phyloP scores from a whole-genome alignment of 2,888 invertebrate genomes.

The Strigamia maritima region DNA sequence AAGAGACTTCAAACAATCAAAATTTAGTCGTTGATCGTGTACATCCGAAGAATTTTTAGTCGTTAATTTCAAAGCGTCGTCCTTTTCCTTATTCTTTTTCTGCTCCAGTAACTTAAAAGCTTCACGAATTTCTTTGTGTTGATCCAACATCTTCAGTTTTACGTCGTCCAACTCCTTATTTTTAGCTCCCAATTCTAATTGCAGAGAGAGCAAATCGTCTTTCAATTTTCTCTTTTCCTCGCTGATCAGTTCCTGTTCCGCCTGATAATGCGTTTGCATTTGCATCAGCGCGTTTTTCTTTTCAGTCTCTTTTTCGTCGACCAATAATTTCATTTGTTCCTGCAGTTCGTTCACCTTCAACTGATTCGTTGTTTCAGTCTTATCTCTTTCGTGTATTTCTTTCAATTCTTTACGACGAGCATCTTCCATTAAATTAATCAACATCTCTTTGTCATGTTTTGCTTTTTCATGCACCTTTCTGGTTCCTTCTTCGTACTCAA shows the following conservation, averaged over 20 bases:
- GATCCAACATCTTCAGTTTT: neutral
- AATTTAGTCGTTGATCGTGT: neutral
- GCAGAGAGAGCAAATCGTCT: neutral
- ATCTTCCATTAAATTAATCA: conserved; percentile 27
- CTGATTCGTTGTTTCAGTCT: neutral
- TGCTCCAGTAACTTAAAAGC: conserved; percentile 8
- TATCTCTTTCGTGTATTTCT: neutral
- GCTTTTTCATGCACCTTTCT: neutral
- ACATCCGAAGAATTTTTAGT: neutral
- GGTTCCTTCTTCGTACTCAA: neutral
- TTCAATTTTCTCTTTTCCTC: neutral
- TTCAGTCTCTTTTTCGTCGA: neutral
- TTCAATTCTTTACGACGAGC: conserved; percentile 15
- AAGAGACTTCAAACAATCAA: neutral
- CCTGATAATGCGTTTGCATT: neutral
- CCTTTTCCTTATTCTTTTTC: conserved; percentile 8
- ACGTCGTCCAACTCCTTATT: conserved; percentile 1
- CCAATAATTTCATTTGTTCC: neutral
- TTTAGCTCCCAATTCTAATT: neutral
- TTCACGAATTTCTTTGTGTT: neutral
- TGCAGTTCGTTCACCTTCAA: neutral
- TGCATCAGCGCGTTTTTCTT: neutral
- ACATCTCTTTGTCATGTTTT: conserved; percentile 17
- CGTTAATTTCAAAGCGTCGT: neutral
- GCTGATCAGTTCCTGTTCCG: neutral